Conservation (phyloP, 2,113 vertebrate genomes). For the Macquaria ambigua region DNA sequence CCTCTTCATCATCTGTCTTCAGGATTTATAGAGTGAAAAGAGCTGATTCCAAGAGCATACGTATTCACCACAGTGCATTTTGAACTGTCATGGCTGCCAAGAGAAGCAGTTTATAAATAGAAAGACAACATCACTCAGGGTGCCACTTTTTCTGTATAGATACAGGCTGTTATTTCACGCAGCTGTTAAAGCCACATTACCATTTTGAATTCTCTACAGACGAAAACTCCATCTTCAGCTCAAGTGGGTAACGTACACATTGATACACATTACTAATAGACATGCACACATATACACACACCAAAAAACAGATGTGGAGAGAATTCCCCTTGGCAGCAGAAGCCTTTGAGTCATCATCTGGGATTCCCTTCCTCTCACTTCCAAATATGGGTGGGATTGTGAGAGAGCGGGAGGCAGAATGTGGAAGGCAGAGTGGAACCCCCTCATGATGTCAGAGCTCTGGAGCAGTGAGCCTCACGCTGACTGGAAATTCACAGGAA, state of each 20-base stretch:
- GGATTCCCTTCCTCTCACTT: conserved; percentile 86
- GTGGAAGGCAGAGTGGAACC: conserved; percentile 77
- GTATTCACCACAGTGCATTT: conserved; percentile 32
- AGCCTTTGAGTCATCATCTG: conserved; percentile 81
- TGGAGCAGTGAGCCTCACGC: conserved; percentile 68
- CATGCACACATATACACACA: conserved; percentile 46
- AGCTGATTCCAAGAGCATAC: conserved; percentile 26
- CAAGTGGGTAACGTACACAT: conserved; percentile 49
- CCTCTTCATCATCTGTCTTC: conserved; percentile 9
- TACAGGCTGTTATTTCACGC: conserved; percentile 34
- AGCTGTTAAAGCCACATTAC: conserved; percentile 49
- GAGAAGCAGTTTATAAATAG: conserved; percentile 63
- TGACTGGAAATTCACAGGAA: conserved; percentile 79
- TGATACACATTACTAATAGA: conserved; percentile 45
- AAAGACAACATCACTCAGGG: conserved; percentile 38
- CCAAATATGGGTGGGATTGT: conserved; percentile 85
- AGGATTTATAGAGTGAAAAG: conserved; percentile 28
- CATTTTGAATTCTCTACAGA: conserved; percentile 45
- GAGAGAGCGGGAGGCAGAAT: conserved; percentile 72
- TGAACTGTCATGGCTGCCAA: conserved; percentile 47
- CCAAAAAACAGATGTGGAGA: conserved; percentile 80
- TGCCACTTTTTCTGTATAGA: conserved; percentile 32
- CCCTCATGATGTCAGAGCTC: conserved; percentile 78
- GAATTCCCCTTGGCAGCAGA: conserved; percentile 77
- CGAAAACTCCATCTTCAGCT: conserved; percentile 42